Evolutionary conservation across 1,140 invertebrate genomes (phyloP).

Genomic region (Sweltsa coloradensis): DNA sequence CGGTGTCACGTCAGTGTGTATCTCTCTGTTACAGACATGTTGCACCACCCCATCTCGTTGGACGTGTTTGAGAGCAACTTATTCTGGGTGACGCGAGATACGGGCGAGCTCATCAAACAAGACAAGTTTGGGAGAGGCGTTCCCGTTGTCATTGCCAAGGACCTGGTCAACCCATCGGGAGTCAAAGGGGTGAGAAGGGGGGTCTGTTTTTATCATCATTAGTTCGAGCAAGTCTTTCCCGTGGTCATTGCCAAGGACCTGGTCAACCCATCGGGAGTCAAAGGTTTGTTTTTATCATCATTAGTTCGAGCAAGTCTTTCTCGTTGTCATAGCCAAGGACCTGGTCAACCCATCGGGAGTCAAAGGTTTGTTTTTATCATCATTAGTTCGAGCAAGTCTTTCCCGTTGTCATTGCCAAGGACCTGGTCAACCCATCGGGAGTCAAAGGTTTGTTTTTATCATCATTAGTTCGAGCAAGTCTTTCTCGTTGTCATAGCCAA

Average conservation of each 20-base stretch:
- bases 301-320: constrained; percentile 92
- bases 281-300: constrained; percentile 88
- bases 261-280: constrained; percentile 72
- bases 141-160: constrained; percentile 62
- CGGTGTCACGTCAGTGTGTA: no score
- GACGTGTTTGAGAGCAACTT: constrained; percentile 88
- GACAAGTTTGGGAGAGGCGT: constrained; percentile 95
- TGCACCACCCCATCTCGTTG: constrained; percentile 72
- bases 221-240: constrained; percentile 90
- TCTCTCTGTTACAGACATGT: constrained; percentile 32
- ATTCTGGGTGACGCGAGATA: constrained; percentile 78
- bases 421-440: constrained; percentile 71
- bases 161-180: constrained; percentile 71
- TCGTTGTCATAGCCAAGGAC: constrained; percentile 66
- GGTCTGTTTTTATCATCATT: no score
- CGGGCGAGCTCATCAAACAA: constrained; percentile 70
- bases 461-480: constrained; percentile 90
- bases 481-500: constrained; percentile 70
- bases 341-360: constrained; percentile 73
- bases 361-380: constrained; percentile 71
- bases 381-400: constrained; percentile 95
- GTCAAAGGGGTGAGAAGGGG: constrained; percentile 67
- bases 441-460: no score
- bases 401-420: constrained; percentile 62
- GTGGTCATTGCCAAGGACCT: constrained; percentile 66